phyloP scores from a whole-genome alignment of 1,140 invertebrate species.

The Polyergus mexicanus region DNA sequence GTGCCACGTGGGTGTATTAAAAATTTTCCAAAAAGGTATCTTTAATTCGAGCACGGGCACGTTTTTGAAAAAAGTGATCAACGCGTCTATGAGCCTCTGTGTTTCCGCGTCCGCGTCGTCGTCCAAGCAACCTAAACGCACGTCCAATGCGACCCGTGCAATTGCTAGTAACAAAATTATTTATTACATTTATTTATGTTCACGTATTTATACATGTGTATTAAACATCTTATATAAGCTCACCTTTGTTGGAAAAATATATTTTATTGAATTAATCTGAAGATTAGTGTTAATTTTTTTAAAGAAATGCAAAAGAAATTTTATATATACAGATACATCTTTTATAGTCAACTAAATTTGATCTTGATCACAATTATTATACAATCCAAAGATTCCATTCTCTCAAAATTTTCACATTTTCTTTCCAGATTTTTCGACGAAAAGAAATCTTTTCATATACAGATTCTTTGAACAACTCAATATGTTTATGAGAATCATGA shows the following conservation, averaged over 20 bases:
- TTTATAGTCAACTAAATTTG: not conserved
- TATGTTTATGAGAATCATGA: not conserved
- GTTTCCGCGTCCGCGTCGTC: constrained; percentile 89
- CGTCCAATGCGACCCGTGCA: constrained; percentile 92
- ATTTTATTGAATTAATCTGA: not conserved
- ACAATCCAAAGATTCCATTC: not conserved
- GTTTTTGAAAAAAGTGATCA: constrained; percentile 93
- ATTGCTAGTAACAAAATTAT: constrained; percentile 88
- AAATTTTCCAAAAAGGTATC: constrained; percentile 93
- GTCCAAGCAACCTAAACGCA: constrained; percentile 92
- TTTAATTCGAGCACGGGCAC: constrained; percentile 93
- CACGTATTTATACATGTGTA: not conserved
- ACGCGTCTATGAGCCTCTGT: constrained; percentile 91
- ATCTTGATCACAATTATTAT: not conserved
- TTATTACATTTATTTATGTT: constrained; percentile 32
- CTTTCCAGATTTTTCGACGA: not conserved
- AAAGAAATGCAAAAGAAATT: not conserved
- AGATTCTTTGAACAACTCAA: not conserved
- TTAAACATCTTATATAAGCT: not conserved
- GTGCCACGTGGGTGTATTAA: constrained; percentile 91
- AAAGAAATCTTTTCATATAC: not conserved
- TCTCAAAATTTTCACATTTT: not conserved
- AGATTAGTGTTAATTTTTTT: not conserved
- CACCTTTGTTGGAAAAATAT: not conserved
- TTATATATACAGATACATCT: not conserved